Base-by-base conservation (phyloP, 2,113 vertebrate species). In the Percopsis transmontana region DNA sequence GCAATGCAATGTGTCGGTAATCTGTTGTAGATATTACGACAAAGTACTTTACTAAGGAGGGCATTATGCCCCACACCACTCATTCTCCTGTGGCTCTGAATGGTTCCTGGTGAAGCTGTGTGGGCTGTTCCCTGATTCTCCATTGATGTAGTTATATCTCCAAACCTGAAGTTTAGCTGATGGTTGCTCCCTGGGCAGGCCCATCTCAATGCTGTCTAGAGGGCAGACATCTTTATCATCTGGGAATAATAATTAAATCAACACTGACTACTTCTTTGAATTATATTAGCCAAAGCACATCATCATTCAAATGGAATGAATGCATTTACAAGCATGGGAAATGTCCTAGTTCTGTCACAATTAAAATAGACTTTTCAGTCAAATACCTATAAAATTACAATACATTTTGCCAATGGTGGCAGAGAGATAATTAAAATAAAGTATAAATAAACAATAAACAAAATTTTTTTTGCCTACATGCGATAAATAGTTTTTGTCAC, bases 81-180 rank as follows among this genome's bases (percentile, higher is more conserved):
- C 92, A 4, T 91, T 86, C 69, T 93, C 92, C 62, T 93, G 90
- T 7, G 92, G 92, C 79, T 93, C 89, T 0, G 90, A 91, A 11
- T 51, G 39, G 12, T 39, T 78, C 63, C 80, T 74, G 16, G 39
- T 7, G 51, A 79, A 74, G 48, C 15, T 58, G 1, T 3, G 8
- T 0, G 27, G 58, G 63, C 58, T 9, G 33, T 69, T 58, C 15
- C n/a, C 47, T 0, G n/a, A 15, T 2, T 9, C 72, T 33, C 42
- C 62, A 21, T 60, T 77, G 0, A 0, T 21, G 16, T 51, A 23
- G 11, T 0, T n/a, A 11, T 72, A 60, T 40, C 79, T 67, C 33
- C 2, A n/a, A 2, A 85, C 82, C 1, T 70, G 77, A 3, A 80
- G 69, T 0, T 78, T 73, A 12, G 14, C 14, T 27, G 71, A 81